Percentiles rank a stretch among this genome's conserved stretches.
Evolutionary conservation across 2,797 vertebrate genomes (phyloP).

Genomic region (Loris lydekkerianus): DNA sequence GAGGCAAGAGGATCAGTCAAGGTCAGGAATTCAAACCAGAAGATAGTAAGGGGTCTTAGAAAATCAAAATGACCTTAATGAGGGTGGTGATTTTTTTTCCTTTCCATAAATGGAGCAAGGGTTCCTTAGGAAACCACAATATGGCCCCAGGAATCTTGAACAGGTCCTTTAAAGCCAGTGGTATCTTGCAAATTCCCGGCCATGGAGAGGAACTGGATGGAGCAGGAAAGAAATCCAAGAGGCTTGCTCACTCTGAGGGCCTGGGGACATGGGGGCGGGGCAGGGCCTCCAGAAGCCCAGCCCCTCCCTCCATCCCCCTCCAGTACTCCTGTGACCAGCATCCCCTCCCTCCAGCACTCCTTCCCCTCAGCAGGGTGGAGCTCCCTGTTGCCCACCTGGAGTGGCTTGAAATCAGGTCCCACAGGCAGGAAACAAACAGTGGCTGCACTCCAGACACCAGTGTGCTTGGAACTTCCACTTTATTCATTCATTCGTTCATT

Average conservation of each 20-base stretch:
- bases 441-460: neutral
- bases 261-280: neutral
- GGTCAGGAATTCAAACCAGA: neutral
- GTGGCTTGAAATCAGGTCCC: neutral
- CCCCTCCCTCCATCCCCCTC: neutral
- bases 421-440: neutral
- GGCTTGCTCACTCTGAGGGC: neutral
- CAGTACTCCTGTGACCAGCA: too few relatives aligned
- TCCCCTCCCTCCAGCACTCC: neutral
- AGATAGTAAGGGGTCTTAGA: neutral
- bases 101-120: neutral
- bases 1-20: neutral
- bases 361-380: neutral
- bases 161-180: conserved; percentile 4
- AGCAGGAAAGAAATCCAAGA: neutral
- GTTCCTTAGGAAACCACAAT: neutral
- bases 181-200: neutral
- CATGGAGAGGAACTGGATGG: neutral
- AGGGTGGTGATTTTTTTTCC: neutral
- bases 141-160: neutral
- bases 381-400: neutral
- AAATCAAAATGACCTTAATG: neutral
- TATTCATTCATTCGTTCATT: neutral
- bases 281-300: neutral
- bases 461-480: neutral